phyloP scores from a whole-genome alignment of 1,140 invertebrate species.

The Branchinecta lindahli region DNA sequence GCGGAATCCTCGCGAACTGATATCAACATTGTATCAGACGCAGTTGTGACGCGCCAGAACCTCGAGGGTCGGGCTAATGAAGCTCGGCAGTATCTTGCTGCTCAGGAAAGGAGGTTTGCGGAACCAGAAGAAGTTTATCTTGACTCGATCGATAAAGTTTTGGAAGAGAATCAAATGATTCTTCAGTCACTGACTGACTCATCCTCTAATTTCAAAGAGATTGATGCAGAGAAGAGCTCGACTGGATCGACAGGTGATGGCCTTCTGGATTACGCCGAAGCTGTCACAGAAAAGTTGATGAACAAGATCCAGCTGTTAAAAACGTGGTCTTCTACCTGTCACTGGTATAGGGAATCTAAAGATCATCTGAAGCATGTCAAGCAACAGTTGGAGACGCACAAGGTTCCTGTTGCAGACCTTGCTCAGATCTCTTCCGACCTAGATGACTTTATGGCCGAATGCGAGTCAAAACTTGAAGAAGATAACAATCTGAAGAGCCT shows the following conservation, averaged over 20 bases:
- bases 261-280: not conserved
- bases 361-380: conserved; percentile 62
- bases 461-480: conserved; percentile 49
- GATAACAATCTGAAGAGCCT: conserved; percentile 48
- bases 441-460: conserved; percentile 43
- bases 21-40: conserved; percentile 61
- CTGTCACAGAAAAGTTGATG: conserved; percentile 49
- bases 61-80: conserved; percentile 61
- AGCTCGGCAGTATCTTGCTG: conserved; percentile 68
- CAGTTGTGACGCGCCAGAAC: conserved; percentile 61
- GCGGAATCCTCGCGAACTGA: conserved; percentile 52
- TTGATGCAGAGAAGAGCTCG: not conserved
- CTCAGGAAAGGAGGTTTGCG: conserved; percentile 51
- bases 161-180: not conserved
- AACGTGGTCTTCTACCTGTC: conserved; percentile 64
- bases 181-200: not conserved
- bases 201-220: not conserved
- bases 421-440: conserved; percentile 31
- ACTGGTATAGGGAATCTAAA: conserved; percentile 62
- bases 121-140: conserved; percentile 61
- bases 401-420: conserved; percentile 46
- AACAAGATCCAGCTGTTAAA: conserved; percentile 56
- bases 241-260: too few relatives aligned
- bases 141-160: conserved; percentile 48
- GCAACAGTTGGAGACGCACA: conserved; percentile 56